Conservation (phyloP, 2,888 invertebrate species). For the Lasioglossum morio region DNA sequence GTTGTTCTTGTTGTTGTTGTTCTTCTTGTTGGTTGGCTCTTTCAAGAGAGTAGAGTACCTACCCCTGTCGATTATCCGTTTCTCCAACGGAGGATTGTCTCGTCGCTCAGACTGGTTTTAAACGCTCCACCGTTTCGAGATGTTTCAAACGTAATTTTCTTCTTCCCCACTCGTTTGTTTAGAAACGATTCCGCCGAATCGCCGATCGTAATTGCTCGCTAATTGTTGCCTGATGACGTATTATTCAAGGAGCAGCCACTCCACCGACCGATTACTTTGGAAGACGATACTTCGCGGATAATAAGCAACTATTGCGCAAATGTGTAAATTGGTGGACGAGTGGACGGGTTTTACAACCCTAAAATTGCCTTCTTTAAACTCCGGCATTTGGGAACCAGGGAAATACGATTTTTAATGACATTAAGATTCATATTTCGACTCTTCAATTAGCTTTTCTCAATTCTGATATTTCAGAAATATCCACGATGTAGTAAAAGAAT, state of each 20-base stretch:
- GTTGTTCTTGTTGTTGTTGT: constrained; percentile 31
- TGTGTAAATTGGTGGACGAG: not conserved
- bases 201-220: constrained; percentile 26
- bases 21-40: not conserved
- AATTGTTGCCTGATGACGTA: constrained; percentile 28
- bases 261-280: not conserved
- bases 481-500: no score
- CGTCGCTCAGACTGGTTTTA: not conserved
- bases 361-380: not conserved
- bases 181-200: constrained; percentile 19
- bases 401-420: not conserved
- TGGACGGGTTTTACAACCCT: not conserved
- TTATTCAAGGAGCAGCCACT: constrained; percentile 6
- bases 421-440: not conserved
- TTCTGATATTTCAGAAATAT: no score
- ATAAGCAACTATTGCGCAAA: not conserved
- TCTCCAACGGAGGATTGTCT: constrained; percentile 3
- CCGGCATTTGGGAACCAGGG: no score
- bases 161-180: constrained; percentile 13
- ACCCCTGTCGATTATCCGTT: constrained; percentile 22
- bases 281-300: not conserved
- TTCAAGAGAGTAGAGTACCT: constrained; percentile 7
- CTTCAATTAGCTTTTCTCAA: no score
- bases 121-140: not conserved
- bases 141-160: not conserved